phyloP scores from a whole-genome alignment of 2,888 invertebrate genomes.

The Rhagophthalmus giganteus region DNA sequence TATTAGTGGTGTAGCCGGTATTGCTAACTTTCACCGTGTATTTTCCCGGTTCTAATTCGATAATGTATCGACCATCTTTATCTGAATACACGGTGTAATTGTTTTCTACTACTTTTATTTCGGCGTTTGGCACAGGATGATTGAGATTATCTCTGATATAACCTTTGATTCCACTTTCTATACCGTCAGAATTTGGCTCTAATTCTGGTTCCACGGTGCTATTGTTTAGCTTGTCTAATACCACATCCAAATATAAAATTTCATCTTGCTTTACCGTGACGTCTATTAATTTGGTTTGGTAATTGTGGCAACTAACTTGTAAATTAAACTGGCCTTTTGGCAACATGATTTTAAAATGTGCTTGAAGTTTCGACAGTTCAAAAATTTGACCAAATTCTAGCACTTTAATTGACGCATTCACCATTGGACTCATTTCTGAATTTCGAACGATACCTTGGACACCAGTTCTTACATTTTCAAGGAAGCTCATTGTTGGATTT shows the following conservation, averaged over 20 bases:
- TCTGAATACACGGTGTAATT: constrained; percentile 53
- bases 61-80: constrained; percentile 57
- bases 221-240: constrained; percentile 2
- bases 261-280: constrained; percentile 54
- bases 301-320: constrained; percentile 64
- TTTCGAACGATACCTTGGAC: constrained; percentile 73
- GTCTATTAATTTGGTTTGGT: constrained; percentile 57
- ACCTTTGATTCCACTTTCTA: constrained; percentile 51
- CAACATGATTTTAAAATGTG: constrained; percentile 72
- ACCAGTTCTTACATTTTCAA: constrained; percentile 67
- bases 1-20: constrained; percentile 63
- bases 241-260: constrained; percentile 36
- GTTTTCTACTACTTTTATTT: constrained; percentile 56
- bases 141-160: constrained; percentile 64
- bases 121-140: constrained; percentile 60
- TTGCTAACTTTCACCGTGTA: constrained; percentile 62
- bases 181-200: no score
- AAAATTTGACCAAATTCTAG: constrained; percentile 61
- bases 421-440: constrained; percentile 64
- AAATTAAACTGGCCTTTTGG: constrained; percentile 69
- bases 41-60: constrained; percentile 57
- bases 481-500: constrained; percentile 64
- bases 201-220: neutral
- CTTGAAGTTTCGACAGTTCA: constrained; percentile 68
- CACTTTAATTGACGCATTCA: constrained; percentile 72